Base-by-base conservation (phyloP, 2,888 invertebrate species). In the Synergus gifuensis region DNA sequence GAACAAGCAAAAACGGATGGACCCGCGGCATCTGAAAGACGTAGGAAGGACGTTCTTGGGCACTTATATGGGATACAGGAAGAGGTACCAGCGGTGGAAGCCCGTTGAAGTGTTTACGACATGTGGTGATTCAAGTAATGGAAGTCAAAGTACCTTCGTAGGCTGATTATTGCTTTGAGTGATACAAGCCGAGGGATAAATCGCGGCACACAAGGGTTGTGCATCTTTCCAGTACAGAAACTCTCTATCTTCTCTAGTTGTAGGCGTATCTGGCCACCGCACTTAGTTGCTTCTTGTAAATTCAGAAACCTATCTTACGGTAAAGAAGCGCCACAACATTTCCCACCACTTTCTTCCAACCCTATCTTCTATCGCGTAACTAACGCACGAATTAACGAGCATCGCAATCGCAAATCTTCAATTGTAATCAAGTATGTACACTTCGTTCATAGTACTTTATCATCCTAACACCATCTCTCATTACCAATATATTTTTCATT, bases 31-130 rank as follows among this genome's bases (percentile, higher is more conserved):
- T 73, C 73, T 54, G 73, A 73, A 36, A 73, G 73, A 73, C 54
- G 73, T 73, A 73, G 73, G 73, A 73, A 73, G 73, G 73, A 73
- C 73, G 73, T 69, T 54, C 69, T 49, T 46, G 54, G 36, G 54
- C n/a, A 73, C 73, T 73, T 73, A 73, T 73, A 73, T 73, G 73
- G 73, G 36, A 73, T 73, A 40, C 73, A 54, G 73, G 73, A 73
- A 73, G 73, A 54, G n/a, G 73, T 73, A 73, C 49, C 54, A 54
- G 73, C 73, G n/a, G 73, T 73, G 73, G 73, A 54, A 54, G 49
- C 73, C 54, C 36, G 73, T 73, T 73, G 73, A 73, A 73, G 73
- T 73, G 73, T 73, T 73, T 73, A 73, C 73, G 73, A 73, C 73
- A 73, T 73, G 73, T 54, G 73, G 73, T 73, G 54, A 73, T 73